Conservation (phyloP, 1,140 invertebrate species). For the Drosophila pachea region DNA sequence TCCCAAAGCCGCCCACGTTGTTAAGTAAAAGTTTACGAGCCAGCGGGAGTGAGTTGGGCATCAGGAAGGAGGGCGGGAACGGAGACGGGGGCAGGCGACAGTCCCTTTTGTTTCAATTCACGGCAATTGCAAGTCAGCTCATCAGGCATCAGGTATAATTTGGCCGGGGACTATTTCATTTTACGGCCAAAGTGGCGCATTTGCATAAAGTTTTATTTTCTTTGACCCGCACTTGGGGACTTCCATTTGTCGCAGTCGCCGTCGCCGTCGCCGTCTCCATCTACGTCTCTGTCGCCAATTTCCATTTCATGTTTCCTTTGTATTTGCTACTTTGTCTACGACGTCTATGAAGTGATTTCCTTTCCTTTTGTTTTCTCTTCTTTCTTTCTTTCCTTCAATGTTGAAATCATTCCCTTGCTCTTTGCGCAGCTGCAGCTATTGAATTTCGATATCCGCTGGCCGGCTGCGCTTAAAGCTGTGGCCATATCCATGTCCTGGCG, state of each 20-base stretch:
- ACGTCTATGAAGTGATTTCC: conserved; percentile 58
- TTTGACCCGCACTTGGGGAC: conserved; percentile 74
- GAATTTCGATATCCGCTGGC: conserved; percentile 65
- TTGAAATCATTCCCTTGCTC: not conserved
- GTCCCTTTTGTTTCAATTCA: conserved; percentile 72
- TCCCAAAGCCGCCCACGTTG: conserved; percentile 39
- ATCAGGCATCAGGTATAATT: conserved; percentile 75
- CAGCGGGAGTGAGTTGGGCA: no score
- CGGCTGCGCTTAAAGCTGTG: conserved; percentile 53
- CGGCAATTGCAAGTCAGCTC: conserved; percentile 60
- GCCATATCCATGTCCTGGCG: conserved; percentile 26
- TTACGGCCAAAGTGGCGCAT: conserved; percentile 75
- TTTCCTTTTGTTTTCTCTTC: conserved; percentile 4
- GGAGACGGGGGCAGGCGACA: not conserved
- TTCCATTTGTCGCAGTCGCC: conserved; percentile 30
- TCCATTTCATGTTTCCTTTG: conserved; percentile 44
- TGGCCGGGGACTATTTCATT: conserved; percentile 74
- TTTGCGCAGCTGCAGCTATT: conserved; percentile 60
- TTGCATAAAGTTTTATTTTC: conserved; percentile 77
- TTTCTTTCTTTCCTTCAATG: conserved; percentile 1
- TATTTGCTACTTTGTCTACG: conserved; percentile 49
- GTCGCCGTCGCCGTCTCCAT: no score
- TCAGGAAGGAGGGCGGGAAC: not conserved
- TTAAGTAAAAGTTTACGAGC: conserved; percentile 16
- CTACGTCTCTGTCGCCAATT: conserved; percentile 17